Conservation (phyloP, 2,797 vertebrate genomes). For the Pseudotriccus pelzelni region DNA sequence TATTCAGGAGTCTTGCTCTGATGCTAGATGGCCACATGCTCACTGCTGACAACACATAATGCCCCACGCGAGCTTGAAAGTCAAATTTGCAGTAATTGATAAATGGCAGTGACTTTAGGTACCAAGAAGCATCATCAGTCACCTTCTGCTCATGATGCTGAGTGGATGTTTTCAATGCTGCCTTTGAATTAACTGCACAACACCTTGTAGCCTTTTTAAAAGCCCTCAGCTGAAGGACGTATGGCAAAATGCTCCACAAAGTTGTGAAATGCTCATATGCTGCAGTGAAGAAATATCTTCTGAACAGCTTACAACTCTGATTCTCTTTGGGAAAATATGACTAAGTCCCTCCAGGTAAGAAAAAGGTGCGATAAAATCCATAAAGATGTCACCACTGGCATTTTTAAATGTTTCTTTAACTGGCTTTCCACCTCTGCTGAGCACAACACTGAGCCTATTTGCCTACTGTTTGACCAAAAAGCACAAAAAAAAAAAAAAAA, state of each 20-base stretch:
- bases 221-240: not conserved
- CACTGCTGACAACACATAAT: not conserved
- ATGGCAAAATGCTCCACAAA: not conserved
- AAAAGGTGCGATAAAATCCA: not conserved
- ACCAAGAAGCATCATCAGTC: not conserved
- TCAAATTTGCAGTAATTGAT: not conserved
- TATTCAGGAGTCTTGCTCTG: not conserved
- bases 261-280: not conserved
- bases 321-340: not conserved
- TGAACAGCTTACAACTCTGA: not conserved
- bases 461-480: not conserved
- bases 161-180: not conserved
- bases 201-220: not conserved
- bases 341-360: not conserved
- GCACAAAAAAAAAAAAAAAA: not conserved
- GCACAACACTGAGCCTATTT: not conserved
- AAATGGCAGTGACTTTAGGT: not conserved
- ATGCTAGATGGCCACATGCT: not conserved
- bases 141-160: not conserved
- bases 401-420: not conserved
- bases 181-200: not conserved
- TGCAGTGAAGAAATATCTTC: not conserved
- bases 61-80: not conserved
- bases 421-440: not conserved
- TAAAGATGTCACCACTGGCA: not conserved